Base-by-base conservation (phyloP, 2,113 vertebrate genomes). In the Nycticebus coucang region DNA sequence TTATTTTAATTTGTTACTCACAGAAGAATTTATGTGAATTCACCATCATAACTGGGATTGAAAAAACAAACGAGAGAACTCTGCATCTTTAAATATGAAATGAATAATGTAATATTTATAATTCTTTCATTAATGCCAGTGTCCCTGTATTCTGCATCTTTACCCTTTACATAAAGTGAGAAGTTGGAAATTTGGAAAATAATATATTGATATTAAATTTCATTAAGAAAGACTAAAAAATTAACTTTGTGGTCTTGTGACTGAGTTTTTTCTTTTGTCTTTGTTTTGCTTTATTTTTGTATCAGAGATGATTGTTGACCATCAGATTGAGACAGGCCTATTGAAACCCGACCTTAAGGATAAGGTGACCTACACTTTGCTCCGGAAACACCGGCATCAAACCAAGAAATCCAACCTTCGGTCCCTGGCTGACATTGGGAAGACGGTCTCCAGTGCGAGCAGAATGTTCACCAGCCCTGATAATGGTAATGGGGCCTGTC, bases 401-500 rank as follows among this genome's bases (percentile, higher is more conserved):
- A 99, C 99, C 97, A 99, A 99, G 99, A 99, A 99, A 96, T 99
- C 99, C 97, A 99, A 99, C 98, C 99, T 99, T 81, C 99, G 99
- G 57, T 99, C 99, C 0, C 98, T 99, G 98, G 99, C 99, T 14
- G 99, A 99, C 98, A 99, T 99, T 7, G 99, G 99, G 95, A 99
- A 99, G 98, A 99, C 99, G n/a, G 99, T 99, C 98, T 99, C 99
- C 98, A 99, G 99, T 99, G 99, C 99, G 99, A 99, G 99, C 99
- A 99, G 99, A 99, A 99, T 99, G 99, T 99, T 99, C 99, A 98
- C 99, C 99, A 99, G 98, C 99, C 99, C 98, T 83, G 99, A 99
- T 97, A 99, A 99, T 98, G 99, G 99, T 99, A 99, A 99, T 99
- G 98, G 92, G 87, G 26, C 62, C 24, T 9, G 69, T 37, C 14